Evolutionary conservation across 1,140 invertebrate genomes (phyloP).

Genomic region (Lasioglossum baleicum): DNA sequence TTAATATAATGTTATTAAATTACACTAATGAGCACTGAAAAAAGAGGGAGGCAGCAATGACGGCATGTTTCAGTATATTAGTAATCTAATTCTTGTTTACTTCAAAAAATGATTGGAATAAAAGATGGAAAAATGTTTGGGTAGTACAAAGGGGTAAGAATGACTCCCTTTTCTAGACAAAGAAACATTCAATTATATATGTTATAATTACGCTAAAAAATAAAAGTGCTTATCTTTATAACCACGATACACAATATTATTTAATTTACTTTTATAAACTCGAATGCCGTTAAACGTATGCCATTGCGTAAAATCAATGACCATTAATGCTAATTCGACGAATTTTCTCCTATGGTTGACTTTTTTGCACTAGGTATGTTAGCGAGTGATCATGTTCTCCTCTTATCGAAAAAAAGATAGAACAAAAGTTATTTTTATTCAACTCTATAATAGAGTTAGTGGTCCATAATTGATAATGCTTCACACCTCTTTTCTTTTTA

Average conservation of each 20-base stretch:
- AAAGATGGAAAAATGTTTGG: constrained; percentile 39
- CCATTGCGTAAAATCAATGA: constrained; percentile 37
- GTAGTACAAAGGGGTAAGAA: constrained; percentile 48
- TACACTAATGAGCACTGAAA: constrained; percentile 60
- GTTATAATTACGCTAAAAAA: constrained; percentile 67
- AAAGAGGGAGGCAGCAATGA: constrained; percentile 19
- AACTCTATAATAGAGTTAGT: constrained; percentile 58
- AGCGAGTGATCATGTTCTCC: constrained; percentile 44
- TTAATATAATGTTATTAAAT: constrained; percentile 64
- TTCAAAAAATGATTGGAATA: constrained; percentile 27
- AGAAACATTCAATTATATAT: constrained; percentile 59
- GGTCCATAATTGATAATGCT: constrained; percentile 57
- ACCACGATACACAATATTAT: constrained; percentile 58
- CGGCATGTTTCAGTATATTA: constrained; percentile 13
- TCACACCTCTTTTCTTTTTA: constrained; percentile 40
- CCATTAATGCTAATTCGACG: constrained; percentile 45
- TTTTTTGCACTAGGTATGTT: constrained; percentile 45
- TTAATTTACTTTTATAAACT: constrained; percentile 60
- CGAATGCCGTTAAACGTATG: constrained; percentile 43
- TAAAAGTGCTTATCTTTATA: constrained; percentile 61
- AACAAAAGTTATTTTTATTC: constrained; percentile 50
- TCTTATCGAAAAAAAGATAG: constrained; percentile 49
- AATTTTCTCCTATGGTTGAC: constrained; percentile 49
- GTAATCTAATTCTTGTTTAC: constrained; percentile 29
- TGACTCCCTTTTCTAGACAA: constrained; percentile 25